Percentiles rank a stretch among this genome's conserved stretches.
Conservation (phyloP, 1,140 invertebrate genomes). For the Drosophila micromelanica region DNA sequence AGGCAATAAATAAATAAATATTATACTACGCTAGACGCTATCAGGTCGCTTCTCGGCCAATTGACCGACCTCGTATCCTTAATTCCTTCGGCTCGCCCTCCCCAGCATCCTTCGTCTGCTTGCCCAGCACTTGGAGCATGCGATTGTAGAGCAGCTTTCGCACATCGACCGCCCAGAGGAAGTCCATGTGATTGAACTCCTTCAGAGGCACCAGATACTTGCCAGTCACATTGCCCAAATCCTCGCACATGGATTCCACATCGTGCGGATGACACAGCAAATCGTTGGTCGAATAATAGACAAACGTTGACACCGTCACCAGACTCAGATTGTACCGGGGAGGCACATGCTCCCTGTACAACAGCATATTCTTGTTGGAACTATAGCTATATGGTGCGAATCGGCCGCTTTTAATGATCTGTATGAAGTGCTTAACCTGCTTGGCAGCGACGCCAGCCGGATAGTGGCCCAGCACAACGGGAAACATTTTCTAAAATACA, state of each 20-base stretch:
- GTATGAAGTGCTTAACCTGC: slow-evolving; percentile 82
- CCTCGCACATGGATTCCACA: slow-evolving; percentile 86
- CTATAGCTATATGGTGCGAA: slow-evolving; percentile 83
- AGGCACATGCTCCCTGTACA: slow-evolving; percentile 85
- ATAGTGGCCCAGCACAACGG: slow-evolving; percentile 90
- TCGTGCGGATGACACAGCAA: slow-evolving; percentile 87
- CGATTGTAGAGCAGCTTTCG: slow-evolving; percentile 86
- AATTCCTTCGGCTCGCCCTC: slow-evolving; percentile 17
- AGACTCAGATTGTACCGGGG: slow-evolving; percentile 87
- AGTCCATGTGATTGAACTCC: slow-evolving; percentile 89
- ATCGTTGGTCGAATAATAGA: slow-evolving; percentile 88
- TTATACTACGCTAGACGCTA: slow-evolving; percentile 24
- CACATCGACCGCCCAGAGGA: slow-evolving; percentile 87
- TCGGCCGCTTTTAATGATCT: slow-evolving; percentile 72
- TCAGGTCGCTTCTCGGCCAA: slow-evolving; percentile 12
- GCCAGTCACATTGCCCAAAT: slow-evolving; percentile 86
- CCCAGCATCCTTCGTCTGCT: slow-evolving; percentile 19
- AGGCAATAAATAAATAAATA: slow-evolving; percentile 74
- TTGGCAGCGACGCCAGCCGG: slow-evolving; percentile 85
- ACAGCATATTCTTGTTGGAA: slow-evolving; percentile 83
- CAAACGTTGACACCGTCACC: slow-evolving; percentile 87
- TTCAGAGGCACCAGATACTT: slow-evolving; percentile 86
- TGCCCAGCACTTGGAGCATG: slow-evolving; percentile 84
- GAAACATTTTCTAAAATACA: slow-evolving; percentile 86
- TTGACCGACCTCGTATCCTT: slow-evolving; percentile 6